A percentile compares a stretch with the other conserved stretches of the same genome.
These are phyloP conservation scores for Ephydatia muelleri DNA, from an alignment of 37 sponge, comb jelly and placozoan species.

Conservation along the genomic window DNA sequence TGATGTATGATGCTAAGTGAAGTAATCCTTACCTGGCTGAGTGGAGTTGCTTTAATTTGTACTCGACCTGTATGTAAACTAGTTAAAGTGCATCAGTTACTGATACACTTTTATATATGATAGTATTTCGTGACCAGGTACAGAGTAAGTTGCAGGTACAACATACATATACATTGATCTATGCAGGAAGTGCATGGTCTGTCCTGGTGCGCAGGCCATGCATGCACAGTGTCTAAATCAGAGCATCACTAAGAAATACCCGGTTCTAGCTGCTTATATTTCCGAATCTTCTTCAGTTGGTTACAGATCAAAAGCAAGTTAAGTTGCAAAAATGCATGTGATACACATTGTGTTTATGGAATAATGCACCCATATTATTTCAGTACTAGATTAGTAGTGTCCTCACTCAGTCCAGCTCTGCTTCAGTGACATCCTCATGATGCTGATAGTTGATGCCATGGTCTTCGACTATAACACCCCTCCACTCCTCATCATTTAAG, in stretches of 20 bases:
- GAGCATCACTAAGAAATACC: not conserved
- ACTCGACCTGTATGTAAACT: not conserved
- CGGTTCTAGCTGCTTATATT: not conserved
- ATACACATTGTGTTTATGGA: not conserved
- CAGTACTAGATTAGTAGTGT: too few species aligned
- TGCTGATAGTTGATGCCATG: too few species aligned
- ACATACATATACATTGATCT: not conserved
- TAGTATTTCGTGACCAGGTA: not conserved
- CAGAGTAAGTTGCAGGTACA: not conserved
- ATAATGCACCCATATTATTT: not conserved
- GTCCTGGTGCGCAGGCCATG: not conserved
- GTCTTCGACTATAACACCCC: too few species aligned
- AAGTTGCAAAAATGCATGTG: not conserved
- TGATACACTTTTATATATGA: not conserved
- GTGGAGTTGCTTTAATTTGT: not conserved
- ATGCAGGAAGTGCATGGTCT: not conserved
- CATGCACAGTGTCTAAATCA: not conserved
- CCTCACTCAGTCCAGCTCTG: too few species aligned
- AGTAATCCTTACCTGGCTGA: too few species aligned
- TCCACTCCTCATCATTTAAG: too few species aligned
- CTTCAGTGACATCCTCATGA: too few species aligned
- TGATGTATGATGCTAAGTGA: too few species aligned
- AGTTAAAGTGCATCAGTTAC: not conserved
- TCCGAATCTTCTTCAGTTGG: not conserved
- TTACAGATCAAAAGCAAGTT: constrained; percentile 1